phyloP scores from a whole-genome alignment of 2,113 vertebrate genomes.

The Periophthalmus modestus region DNA sequence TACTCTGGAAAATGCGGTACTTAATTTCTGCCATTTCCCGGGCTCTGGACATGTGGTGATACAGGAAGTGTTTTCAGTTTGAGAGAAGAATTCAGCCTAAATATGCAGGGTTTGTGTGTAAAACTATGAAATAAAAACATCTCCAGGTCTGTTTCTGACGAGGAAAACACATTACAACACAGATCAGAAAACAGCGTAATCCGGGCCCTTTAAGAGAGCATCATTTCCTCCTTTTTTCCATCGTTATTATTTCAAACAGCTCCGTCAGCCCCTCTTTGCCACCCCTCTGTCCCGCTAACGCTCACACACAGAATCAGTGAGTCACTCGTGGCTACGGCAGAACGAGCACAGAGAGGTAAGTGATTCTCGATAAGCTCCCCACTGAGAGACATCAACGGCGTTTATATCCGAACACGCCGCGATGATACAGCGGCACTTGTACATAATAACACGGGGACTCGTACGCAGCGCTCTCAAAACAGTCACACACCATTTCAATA shows the following conservation, averaged over 20 bases:
- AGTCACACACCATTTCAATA: constrained; percentile 78
- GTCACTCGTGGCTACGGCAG: constrained; percentile 55
- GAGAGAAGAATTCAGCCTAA: no score
- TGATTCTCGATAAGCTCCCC: constrained; percentile 69
- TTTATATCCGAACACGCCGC: constrained; percentile 70
- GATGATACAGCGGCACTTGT: constrained; percentile 50
- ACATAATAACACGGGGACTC: constrained; percentile 38
- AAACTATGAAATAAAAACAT: no score
- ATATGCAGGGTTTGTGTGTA: no score
- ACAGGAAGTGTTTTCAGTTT: no score
- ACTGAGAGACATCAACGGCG: constrained; percentile 67
- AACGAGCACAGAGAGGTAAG: constrained; percentile 68
- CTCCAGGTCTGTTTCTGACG: no score
- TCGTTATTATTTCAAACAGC: constrained; percentile 45
- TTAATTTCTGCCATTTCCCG: no score
- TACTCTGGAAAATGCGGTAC: no score
- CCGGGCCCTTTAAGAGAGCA: no score
- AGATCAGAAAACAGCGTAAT: no score
- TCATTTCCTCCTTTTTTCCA: not conserved
- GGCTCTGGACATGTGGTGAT: no score
- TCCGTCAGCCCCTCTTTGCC: constrained; percentile 14
- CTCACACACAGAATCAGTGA: constrained; percentile 35
- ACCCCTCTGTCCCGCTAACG: no score
- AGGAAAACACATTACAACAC: no score
- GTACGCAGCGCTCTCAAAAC: constrained; percentile 41